These are phyloP conservation scores for Megalops cyprinoides DNA, from an alignment of 2,797 vertebrate genomes.

Conservation along the genomic window DNA sequence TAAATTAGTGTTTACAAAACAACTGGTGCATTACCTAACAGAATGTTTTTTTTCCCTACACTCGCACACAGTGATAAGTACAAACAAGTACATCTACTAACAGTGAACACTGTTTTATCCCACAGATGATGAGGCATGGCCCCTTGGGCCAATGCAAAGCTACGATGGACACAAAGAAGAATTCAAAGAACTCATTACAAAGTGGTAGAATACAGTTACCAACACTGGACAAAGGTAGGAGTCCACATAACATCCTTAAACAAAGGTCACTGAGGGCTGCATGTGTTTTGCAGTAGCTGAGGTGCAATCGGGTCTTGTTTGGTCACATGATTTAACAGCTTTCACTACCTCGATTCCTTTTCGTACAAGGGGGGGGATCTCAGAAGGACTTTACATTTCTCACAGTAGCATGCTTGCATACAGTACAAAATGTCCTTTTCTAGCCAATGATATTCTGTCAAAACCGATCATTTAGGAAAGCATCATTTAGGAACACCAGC, in stretches of 20 bases:
- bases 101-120: conserved; percentile 11
- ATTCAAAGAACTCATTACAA: too few species aligned
- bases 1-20: conserved; percentile 98
- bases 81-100: conserved; percentile 20
- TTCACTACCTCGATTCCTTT: too few species aligned
- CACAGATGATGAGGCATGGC: too few species aligned
- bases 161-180: background rate
- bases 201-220: background rate
- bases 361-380: too few species aligned
- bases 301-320: background rate
- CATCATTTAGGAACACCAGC: too few species aligned
- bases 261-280: background rate
- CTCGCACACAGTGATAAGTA: conserved; percentile 60
- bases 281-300: background rate
- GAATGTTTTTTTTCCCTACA: background rate
- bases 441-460: background rate
- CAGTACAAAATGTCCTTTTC: background rate
- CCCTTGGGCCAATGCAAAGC: background rate
- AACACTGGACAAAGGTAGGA: background rate
- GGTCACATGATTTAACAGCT: too few species aligned
- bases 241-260: background rate
- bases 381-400: conserved; percentile 1
- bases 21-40: conserved; percentile 79
- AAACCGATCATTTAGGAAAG: too few species aligned
- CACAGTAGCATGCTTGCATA: too few species aligned